Conservation (phyloP, 2,888 invertebrate species). For the Stictocephala bisonia region DNA sequence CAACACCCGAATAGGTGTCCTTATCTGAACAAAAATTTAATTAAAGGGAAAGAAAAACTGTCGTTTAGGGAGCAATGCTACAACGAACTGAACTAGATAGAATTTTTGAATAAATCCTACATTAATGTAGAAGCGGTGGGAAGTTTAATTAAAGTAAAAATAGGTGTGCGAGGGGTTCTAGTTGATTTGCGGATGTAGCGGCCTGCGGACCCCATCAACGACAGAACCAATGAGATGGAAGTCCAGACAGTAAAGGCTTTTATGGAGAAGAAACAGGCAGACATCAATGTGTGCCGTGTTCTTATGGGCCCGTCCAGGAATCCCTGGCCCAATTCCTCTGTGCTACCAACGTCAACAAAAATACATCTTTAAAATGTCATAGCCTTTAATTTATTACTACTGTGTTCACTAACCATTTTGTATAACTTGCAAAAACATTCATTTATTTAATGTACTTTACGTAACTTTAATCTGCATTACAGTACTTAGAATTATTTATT, state of each 20-base stretch:
- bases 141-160: slow-evolving; percentile 40
- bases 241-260: slow-evolving; percentile 30
- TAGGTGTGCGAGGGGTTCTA: slow-evolving; percentile 30
- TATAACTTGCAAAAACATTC: too few species aligned
- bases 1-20: slow-evolving; percentile 7
- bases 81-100: slow-evolving; percentile 13
- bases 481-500: too few species aligned
- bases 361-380: too few species aligned
- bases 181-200: slow-evolving; percentile 27
- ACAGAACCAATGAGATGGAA: too few species aligned
- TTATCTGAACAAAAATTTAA: slow-evolving; percentile 40
- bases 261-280: slow-evolving; percentile 29
- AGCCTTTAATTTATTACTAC: too few species aligned
- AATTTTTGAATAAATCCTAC: slow-evolving; percentile 32
- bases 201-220: too few species aligned
- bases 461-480: too few species aligned
- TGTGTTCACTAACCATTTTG: too few species aligned
- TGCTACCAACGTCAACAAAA: too few species aligned
- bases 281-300: background rate
- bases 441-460: too few species aligned
- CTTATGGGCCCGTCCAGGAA: too few species aligned
- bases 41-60: slow-evolving; percentile 38
- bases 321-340: too few species aligned
- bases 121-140: slow-evolving; percentile 29
- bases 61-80: slow-evolving; percentile 29